Evolutionary conservation across 2,797 vertebrate species (phyloP).

Genomic region (Triplophysa yarkandensis): DNA sequence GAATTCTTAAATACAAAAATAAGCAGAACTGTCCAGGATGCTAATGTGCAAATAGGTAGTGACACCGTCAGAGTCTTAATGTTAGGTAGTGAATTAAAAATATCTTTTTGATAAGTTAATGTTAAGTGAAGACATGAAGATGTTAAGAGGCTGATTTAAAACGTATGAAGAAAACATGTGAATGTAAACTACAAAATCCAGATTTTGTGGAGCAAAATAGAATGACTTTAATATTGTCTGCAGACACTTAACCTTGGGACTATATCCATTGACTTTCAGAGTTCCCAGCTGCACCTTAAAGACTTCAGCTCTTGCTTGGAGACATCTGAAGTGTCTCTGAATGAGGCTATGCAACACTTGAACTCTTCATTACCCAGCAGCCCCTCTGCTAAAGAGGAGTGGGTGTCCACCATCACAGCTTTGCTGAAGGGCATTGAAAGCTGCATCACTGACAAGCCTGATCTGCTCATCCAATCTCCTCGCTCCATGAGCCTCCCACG

Average conservation of each 20-base stretch:
- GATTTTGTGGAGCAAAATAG: no score
- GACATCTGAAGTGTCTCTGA: constrained; percentile 88
- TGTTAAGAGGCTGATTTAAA: no score
- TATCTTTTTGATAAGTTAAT: no score
- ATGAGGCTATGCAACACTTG: constrained; percentile 94
- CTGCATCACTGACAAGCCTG: constrained; percentile 78
- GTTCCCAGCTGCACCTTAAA: constrained; percentile 85
- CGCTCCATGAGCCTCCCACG: constrained; percentile 79
- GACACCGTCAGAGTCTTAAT: no score
- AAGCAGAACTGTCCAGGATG: no score
- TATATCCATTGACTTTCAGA: constrained; percentile 69
- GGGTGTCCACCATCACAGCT: constrained; percentile 88
- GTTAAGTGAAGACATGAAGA: no score
- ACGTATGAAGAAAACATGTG: no score
- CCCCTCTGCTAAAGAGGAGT: constrained; percentile 88
- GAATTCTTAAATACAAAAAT: no score
- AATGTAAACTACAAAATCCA: no score
- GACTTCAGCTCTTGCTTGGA: constrained; percentile 90
- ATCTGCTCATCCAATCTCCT: constrained; percentile 76
- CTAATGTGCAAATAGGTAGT: no score
- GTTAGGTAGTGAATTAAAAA: no score
- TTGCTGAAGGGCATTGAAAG: constrained; percentile 86
- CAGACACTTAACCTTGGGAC: neutral
- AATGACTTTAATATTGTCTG: no score
- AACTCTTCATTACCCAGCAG: constrained; percentile 74